phyloP scores from a whole-genome alignment of 2,888 invertebrate genomes.

The Drosophila histrio region DNA sequence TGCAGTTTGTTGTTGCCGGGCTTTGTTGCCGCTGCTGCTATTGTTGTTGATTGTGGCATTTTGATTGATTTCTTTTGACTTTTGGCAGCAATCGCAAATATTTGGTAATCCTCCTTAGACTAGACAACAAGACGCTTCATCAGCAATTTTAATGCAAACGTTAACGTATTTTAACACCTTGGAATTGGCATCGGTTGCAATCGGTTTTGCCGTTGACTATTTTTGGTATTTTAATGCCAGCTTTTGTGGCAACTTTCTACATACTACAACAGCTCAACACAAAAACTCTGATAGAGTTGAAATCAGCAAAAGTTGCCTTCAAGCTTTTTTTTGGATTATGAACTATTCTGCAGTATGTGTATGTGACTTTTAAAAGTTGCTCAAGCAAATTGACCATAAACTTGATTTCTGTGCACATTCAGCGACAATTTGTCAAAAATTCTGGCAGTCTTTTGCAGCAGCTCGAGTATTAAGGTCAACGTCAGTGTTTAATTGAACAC shows the following conservation, averaged over 20 bases:
- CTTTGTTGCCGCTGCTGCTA: conserved; percentile 43
- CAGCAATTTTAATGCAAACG: conserved; percentile 76
- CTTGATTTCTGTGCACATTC: conserved; percentile 73
- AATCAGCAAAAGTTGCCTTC: conserved; percentile 26
- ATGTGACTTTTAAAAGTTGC: conserved; percentile 53
- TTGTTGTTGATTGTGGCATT: conserved; percentile 72
- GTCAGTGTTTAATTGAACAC: conserved; percentile 76
- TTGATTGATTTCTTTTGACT: conserved; percentile 79
- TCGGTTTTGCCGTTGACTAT: conserved; percentile 41
- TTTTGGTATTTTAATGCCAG: conserved; percentile 69
- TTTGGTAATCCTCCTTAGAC: conserved; percentile 68
- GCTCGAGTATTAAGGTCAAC: conserved; percentile 74
- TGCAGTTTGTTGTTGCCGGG: conserved; percentile 7
- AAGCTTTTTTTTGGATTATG: conserved; percentile 31
- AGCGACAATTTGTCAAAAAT: conserved; percentile 77
- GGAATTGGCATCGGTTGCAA: conserved; percentile 50
- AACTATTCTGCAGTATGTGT: conserved; percentile 1
- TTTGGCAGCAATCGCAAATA: conserved; percentile 75
- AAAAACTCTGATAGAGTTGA: conserved; percentile 34
- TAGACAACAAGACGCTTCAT: conserved; percentile 70
- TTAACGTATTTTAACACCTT: conserved; percentile 71
- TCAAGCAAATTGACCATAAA: conserved; percentile 72
- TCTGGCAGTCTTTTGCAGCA: conserved; percentile 65
- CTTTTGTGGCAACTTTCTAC: conserved; percentile 65
- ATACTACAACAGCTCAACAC: conserved; percentile 46